Evolutionary conservation across 2,113 vertebrate species (phyloP).

Genomic region (Scopus umbretta): DNA sequence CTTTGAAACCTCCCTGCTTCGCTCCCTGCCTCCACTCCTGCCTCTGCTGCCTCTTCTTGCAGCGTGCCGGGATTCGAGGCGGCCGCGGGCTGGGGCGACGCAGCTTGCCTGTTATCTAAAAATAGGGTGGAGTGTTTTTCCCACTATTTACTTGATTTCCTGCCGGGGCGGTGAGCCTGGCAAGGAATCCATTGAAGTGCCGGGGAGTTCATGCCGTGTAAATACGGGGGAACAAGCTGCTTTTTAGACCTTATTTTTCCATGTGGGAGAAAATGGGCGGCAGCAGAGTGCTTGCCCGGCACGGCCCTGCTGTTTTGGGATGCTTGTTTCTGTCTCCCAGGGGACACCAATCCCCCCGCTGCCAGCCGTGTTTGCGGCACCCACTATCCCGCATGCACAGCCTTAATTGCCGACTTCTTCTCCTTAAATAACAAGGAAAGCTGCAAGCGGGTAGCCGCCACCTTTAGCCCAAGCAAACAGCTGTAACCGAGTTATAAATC

Average conservation of each 20-base stretch:
- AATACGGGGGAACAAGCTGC: not conserved
- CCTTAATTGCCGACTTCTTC: not conserved
- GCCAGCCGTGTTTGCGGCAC: not conserved
- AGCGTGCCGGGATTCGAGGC: fast-evolving
- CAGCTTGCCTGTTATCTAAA: constrained; percentile 16
- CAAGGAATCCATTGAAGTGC: constrained; percentile 28
- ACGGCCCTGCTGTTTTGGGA: not conserved
- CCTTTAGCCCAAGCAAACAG: constrained; percentile 30
- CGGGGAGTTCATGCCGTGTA: not conserved
- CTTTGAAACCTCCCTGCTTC: not conserved
- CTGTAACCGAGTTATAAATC: constrained; percentile 52
- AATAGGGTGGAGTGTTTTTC: constrained; percentile 49
- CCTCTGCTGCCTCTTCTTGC: not conserved
- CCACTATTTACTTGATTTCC: constrained; percentile 55
- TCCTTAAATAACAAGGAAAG: not conserved
- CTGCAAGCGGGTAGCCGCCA: not conserved
- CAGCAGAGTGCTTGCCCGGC: not conserved
- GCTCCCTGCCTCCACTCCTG: not conserved
- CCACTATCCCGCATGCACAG: fast-evolving
- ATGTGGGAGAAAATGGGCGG: not conserved
- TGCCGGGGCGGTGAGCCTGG: constrained; percentile 24
- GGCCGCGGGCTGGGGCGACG: not conserved
- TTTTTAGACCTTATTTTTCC: not conserved
- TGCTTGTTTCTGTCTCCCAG: not conserved
- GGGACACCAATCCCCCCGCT: not conserved